Evolutionary conservation across 1,140 invertebrate species (phyloP), one percentile per base, ranked within the genome.

Genomic region (Kradibia gibbosae): DNA sequence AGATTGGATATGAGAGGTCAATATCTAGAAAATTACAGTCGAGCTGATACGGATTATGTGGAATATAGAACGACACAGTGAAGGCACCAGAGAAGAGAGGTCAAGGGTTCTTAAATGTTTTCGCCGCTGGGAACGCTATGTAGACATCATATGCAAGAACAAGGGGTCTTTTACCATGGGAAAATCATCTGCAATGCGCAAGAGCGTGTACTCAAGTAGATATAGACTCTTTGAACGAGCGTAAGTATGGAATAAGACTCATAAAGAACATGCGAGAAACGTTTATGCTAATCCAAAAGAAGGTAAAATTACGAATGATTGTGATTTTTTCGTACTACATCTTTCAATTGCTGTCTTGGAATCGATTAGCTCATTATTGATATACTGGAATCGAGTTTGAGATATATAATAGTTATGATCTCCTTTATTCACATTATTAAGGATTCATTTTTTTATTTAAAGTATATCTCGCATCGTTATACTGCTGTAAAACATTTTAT

Each of bases 11-110:
- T 55, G 71, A 79, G 50, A 80, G 70, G 73, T 73, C 70, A 62
- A 80, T 80, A 72, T 80, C 53, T 39, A 73, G 50, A 80, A 80
- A 73, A 80, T 80, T 80, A 73, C 70, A 73, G 70, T 73, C 70
- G 28, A 39, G 60, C 53, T 73, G 70, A 22, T 79, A 71, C 36
- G 65, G 67, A 79, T 79, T 71, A 57, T 55, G 74, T 77, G 39
- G 57, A 77, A 77, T 77, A 65, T 62, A 5, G 57, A 25, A 22
- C 57, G 53, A 25, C 50, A 22, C 55, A 22, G 55, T 13, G 20
- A 5, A 36, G 22, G 34, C 25, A 34, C 34, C 73, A 3, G 65
- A 70, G 60, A 60, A 28, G n/a, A 65, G 11, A 34, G 31, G 31
- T 1, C 1, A 22, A 7, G 25, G 4, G 67, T 20, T 45, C 39